Percentiles rank a stretch among this genome's conserved stretches.
Evolutionary conservation across 2,797 vertebrate genomes (phyloP).

Genomic region (Cossypha dichroa): DNA sequence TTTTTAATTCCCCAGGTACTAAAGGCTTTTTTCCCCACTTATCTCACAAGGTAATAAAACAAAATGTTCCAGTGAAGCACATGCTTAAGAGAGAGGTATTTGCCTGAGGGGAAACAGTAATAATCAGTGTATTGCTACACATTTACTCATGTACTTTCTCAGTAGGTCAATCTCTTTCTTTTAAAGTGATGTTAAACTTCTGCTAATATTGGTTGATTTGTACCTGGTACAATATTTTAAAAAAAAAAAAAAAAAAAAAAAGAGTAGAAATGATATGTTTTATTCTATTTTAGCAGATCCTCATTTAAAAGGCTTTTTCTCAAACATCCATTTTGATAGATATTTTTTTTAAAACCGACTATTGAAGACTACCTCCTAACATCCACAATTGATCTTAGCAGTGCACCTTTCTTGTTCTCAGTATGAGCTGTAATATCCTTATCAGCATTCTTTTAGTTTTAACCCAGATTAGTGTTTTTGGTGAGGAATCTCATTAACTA

Average conservation of each 20-base stretch:
- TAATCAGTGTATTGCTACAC: constrained; percentile 89
- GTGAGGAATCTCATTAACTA: constrained; percentile 85
- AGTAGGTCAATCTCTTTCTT: constrained; percentile 88
- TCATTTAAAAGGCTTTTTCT: constrained; percentile 77
- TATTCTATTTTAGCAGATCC: constrained; percentile 32
- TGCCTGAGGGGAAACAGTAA: constrained; percentile 96
- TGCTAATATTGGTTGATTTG: constrained; percentile 84
- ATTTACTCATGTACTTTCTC: constrained; percentile 87
- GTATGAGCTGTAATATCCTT: constrained; percentile 83
- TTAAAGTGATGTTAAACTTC: constrained; percentile 89
- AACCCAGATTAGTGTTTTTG: constrained; percentile 84
- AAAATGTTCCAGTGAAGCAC: constrained; percentile 90
- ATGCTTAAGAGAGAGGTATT: constrained; percentile 92
- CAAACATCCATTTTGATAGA: constrained; percentile 74
- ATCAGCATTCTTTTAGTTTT: constrained; percentile 88
- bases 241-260: neutral
- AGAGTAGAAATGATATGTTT: constrained; percentile 57
- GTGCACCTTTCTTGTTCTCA: constrained; percentile 79
- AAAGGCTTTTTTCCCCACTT: constrained; percentile 85
- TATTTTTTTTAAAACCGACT: constrained; percentile 57
- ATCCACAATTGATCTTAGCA: constrained; percentile 82
- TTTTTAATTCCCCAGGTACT: constrained; percentile 95
- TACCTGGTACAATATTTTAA: constrained; percentile 60
- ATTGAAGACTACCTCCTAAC: constrained; percentile 84
- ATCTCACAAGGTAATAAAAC: constrained; percentile 97